A percentile compares a stretch with the other conserved stretches of the same genome.
Evolutionary conservation across 64 coral and sea anemone genomes (phyloP).

Genomic region (Exaiptasia diaphana): DNA sequence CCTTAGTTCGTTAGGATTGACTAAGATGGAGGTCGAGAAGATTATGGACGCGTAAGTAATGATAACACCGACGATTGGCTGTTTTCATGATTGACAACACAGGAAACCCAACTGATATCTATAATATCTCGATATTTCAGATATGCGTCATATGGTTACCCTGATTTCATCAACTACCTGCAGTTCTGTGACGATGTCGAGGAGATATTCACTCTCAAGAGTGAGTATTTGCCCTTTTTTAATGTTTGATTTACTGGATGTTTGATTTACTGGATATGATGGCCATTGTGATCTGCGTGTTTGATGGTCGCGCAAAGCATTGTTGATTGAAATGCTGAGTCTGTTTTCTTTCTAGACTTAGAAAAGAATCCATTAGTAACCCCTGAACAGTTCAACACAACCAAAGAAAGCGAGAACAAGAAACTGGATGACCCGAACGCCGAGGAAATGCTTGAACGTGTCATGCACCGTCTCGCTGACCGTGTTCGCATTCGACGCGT

Average conservation of each 20-base stretch:
- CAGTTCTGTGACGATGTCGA: conserved; percentile 72
- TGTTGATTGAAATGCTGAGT: too few species aligned
- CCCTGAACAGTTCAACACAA: conserved; percentile 68
- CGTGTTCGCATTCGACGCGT: conserved; percentile 88
- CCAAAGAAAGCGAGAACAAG: conserved; percentile 57
- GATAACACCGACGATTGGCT: too few species aligned
- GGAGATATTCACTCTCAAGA: conserved; percentile 82
- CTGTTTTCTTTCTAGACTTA: conserved; percentile 63
- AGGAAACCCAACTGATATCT: too few species aligned
- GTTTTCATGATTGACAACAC: too few species aligned
- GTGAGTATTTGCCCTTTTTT: conserved; percentile 33
- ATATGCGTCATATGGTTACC: conserved; percentile 70
- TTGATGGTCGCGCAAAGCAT: too few species aligned
- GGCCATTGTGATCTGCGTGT: too few species aligned
- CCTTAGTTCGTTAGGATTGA: conserved; percentile 66
- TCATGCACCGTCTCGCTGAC: conserved; percentile 95
- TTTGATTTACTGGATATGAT: too few species aligned
- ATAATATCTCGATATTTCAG: too few species aligned
- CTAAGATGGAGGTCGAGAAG: conserved; percentile 82
- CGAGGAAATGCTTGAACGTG: conserved; percentile 66
- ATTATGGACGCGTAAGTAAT: conserved; percentile 67
- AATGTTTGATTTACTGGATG: not conserved
- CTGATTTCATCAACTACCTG: conserved; percentile 79
- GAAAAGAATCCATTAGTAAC: conserved; percentile 80
- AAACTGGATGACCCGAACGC: conserved; percentile 61